phyloP scores from a whole-genome alignment of 2,113 vertebrate species.

The Corythornis vintsioides region DNA sequence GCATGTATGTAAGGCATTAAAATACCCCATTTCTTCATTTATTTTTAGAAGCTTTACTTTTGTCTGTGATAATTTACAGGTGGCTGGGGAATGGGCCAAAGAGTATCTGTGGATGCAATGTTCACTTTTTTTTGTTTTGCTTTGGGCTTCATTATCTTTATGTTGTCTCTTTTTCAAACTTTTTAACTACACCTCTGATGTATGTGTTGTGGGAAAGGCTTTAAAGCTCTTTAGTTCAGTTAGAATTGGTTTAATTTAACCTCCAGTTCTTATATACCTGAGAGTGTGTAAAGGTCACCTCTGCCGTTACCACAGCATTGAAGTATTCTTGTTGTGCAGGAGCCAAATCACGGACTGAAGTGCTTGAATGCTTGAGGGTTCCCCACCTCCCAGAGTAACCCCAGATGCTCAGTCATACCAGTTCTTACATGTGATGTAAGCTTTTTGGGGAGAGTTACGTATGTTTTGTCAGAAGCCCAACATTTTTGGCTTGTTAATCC shows the following conservation, averaged over 20 bases:
- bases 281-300: slow-evolving; percentile 42
- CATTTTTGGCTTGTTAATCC: background rate
- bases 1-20: fast-evolving
- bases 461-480: background rate
- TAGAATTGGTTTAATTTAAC: background rate
- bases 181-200: fast-evolving
- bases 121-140: background rate
- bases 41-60: background rate
- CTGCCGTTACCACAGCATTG: background rate
- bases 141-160: background rate
- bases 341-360: slow-evolving; percentile 19
- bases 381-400: background rate
- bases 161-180: background rate
- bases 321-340: background rate
- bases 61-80: background rate
- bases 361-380: background rate
- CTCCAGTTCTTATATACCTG: background rate
- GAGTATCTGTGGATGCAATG: fast-evolving
- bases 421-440: background rate
- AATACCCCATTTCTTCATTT: background rate
- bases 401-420: background rate
- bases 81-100: too few species aligned
- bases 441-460: background rate
- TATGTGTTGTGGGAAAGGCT: background rate
- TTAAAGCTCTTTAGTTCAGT: background rate